Evolutionary conservation across 1,140 invertebrate genomes (phyloP).

Genomic region (Leguminivora glycinivorella): DNA sequence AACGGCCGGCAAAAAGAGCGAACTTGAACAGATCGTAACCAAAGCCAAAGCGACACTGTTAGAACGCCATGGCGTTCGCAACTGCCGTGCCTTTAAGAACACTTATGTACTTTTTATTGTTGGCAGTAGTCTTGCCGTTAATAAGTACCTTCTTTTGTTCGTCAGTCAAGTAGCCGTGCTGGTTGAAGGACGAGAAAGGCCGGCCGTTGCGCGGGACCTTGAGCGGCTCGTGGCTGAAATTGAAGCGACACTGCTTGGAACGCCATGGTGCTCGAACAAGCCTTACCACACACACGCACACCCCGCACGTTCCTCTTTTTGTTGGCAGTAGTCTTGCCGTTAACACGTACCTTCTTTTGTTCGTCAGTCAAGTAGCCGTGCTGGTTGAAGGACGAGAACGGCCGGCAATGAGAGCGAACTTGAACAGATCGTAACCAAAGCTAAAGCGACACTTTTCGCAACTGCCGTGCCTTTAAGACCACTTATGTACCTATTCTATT

Average conservation of each 20-base stretch:
- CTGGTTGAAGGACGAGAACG: slow-evolving; percentile 89
- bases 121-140: no score
- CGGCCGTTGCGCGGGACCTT: slow-evolving; percentile 86
- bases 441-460: slow-evolving; percentile 97
- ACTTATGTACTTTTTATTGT: no score
- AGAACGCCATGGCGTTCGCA: slow-evolving; percentile 98
- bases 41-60: slow-evolving; percentile 97
- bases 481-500: no score
- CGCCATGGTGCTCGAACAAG: slow-evolving; percentile 97
- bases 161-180: slow-evolving; percentile 84
- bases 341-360: slow-evolving; percentile 87
- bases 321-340: no score
- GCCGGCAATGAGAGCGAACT: slow-evolving; percentile 85
- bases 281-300: no score
- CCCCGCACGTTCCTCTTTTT: no score
- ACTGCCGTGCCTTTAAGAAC: slow-evolving; percentile 89
- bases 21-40: slow-evolving; percentile 89
- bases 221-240: slow-evolving; percentile 93
- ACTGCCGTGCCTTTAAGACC: slow-evolving; percentile 89
- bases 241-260: slow-evolving; percentile 97
- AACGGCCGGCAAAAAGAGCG: slow-evolving; percentile 85
- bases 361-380: slow-evolving; percentile 84
- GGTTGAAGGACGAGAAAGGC: slow-evolving; percentile 88
- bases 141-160: slow-evolving; percentile 85
- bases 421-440: slow-evolving; percentile 91